phyloP scores from a whole-genome alignment of 1,140 invertebrate genomes.

The Luehdorfia chinensis region DNA sequence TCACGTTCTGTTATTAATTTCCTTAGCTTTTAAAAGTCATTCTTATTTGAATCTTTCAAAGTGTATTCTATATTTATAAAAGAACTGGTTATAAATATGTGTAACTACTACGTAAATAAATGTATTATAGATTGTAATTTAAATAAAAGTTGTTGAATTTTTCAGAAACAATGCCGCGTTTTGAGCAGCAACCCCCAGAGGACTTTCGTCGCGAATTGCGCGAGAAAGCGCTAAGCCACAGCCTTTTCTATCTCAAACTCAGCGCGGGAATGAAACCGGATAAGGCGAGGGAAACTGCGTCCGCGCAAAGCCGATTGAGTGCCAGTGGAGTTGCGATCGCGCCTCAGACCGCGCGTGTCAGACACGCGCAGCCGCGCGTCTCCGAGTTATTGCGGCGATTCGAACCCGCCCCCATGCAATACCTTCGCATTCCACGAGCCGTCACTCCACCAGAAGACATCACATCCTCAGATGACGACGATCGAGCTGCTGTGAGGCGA shows the following conservation, averaged over 20 bases:
- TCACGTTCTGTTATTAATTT: no score
- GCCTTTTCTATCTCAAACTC: slow-evolving; percentile 70
- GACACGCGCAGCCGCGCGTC: slow-evolving; percentile 57
- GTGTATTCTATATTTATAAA: no score
- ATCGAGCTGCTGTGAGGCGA: slow-evolving; percentile 59
- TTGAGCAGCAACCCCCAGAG: slow-evolving; percentile 55
- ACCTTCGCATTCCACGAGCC: slow-evolving; percentile 57
- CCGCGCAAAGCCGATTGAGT: slow-evolving; percentile 27
- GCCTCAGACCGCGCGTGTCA: slow-evolving; percentile 49
- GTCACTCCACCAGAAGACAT: slow-evolving; percentile 58
- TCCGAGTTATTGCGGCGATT: slow-evolving; percentile 59
- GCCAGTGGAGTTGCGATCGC: slow-evolving; percentile 51
- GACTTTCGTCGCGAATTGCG: slow-evolving; percentile 70
- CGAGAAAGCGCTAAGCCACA: slow-evolving; percentile 71
- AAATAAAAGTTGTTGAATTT: background rate
- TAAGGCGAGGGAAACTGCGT: slow-evolving; percentile 30
- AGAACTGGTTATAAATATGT: no score
- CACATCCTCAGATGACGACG: slow-evolving; percentile 66
- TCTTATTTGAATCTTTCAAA: no score
- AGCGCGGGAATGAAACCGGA: slow-evolving; percentile 50
- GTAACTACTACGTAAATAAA: no score
- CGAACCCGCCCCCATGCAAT: slow-evolving; percentile 65
- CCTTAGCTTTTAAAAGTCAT: no score
- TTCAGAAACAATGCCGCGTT: slow-evolving; percentile 60
- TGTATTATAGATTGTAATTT: no score